Evolutionary conservation across 2,113 vertebrate species (phyloP).

Genomic region (Leiothrix lutea): DNA sequence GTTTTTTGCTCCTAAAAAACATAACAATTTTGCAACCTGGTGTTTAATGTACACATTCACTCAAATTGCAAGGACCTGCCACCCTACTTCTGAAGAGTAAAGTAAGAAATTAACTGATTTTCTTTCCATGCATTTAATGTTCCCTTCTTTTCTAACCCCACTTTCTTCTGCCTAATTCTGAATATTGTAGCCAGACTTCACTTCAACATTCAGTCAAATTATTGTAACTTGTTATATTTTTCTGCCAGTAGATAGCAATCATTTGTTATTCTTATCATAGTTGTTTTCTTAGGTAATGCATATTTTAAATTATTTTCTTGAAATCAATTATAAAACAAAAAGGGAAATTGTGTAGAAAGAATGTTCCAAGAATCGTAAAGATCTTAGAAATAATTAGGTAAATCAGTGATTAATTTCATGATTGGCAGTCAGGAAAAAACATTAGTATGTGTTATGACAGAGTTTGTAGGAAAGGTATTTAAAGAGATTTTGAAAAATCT

Average conservation of each 20-base stretch:
- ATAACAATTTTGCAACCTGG: not conserved
- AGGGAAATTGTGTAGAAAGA: not conserved
- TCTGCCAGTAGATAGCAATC: not conserved
- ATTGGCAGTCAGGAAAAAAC: not conserved
- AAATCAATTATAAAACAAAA: not conserved
- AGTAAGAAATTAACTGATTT: not conserved
- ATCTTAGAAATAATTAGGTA: not conserved
- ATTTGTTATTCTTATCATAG: not conserved
- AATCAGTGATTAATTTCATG: not conserved
- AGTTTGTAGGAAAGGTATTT: not conserved
- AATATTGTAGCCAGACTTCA: not conserved
- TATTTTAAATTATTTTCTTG: not conserved
- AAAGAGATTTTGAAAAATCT: slow-evolving; percentile 24
- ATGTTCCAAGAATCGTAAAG: not conserved
- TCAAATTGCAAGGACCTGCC: not conserved
- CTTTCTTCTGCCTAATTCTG: not conserved
- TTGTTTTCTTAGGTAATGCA: not conserved
- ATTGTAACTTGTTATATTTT: not conserved
- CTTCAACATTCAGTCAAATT: not conserved
- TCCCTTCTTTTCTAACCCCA: not conserved
- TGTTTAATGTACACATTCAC: not conserved
- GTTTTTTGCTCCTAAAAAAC: not conserved
- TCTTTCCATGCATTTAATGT: not conserved
- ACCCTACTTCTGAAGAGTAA: not conserved
- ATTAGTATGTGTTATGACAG: not conserved